Percentiles rank a stretch among this genome's conserved stretches.
These are phyloP conservation scores for Lagothrix lagotricha DNA, from an alignment of 2,797 vertebrate species.

Conservation along the genomic window DNA sequence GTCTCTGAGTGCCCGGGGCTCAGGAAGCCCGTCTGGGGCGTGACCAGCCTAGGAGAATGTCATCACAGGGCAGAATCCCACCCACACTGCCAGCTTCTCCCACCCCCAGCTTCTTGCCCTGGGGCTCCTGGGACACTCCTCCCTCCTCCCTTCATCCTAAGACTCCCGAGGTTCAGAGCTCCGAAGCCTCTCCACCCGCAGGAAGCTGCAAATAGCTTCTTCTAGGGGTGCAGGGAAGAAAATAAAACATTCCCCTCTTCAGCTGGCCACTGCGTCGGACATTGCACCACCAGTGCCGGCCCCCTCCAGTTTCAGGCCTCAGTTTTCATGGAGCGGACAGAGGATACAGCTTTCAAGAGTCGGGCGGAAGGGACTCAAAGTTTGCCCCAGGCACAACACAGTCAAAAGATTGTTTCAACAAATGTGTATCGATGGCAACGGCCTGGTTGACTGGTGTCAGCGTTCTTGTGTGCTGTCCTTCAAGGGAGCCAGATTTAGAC, in stretches of 20 bases:
- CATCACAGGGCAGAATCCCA: background rate
- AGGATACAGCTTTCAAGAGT: background rate
- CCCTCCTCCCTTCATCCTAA: background rate
- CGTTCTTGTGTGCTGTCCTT: background rate
- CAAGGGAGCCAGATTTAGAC: background rate
- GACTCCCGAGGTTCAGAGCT: background rate
- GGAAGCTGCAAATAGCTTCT: background rate
- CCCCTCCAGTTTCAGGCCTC: background rate
- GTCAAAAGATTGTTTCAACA: background rate
- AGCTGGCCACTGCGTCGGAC: background rate
- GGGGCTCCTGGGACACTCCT: background rate
- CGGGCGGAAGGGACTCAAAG: background rate
- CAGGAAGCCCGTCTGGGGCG: slow-evolving; percentile 50
- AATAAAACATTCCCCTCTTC: background rate
- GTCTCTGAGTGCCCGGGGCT: slow-evolving; percentile 29
- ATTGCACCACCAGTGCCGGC: background rate
- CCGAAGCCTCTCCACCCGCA: background rate
- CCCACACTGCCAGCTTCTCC: background rate
- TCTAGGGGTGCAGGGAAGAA: background rate
- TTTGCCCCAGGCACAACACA: background rate
- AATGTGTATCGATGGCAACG: background rate
- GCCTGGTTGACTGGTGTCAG: background rate
- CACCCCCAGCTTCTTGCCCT: background rate
- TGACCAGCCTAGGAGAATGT: slow-evolving; percentile 40
- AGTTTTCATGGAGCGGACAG: background rate